Conservation (phyloP, 2,113 vertebrate species). For the Lathamus discolor region DNA sequence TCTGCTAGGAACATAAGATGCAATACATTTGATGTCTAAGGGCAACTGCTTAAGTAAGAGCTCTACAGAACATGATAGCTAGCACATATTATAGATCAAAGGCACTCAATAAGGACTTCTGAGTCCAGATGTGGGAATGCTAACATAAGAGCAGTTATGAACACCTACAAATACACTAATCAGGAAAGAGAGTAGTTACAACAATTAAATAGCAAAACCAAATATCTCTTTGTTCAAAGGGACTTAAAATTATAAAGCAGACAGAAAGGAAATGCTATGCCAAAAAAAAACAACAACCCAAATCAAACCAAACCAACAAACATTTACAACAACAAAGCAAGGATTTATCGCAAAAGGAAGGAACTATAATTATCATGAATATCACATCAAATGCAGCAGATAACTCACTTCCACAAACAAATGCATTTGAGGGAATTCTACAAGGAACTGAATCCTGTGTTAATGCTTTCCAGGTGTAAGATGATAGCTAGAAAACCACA, state of each 20-base stretch:
- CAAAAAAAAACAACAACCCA: background rate
- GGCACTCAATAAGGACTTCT: background rate
- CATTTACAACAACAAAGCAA: conserved; percentile 5
- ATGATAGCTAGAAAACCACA: conserved; percentile 27
- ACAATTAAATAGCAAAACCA: background rate
- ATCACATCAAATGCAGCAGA: background rate
- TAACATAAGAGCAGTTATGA: background rate
- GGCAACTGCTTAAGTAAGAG: background rate
- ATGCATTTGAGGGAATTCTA: conserved; percentile 18
- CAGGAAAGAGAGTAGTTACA: background rate
- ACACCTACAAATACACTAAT: background rate
- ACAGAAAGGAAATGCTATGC: background rate
- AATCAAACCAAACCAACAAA: background rate
- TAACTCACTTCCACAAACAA: conserved; percentile 28
- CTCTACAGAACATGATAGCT: background rate
- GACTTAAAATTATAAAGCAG: conserved; percentile 8
- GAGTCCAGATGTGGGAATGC: background rate
- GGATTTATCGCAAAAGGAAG: background rate
- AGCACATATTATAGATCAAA: background rate
- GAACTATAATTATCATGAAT: background rate
- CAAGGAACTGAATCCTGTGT: background rate
- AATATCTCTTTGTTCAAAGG: background rate
- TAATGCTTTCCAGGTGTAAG: conserved; percentile 55
- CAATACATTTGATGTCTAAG: background rate
- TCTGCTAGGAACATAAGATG: background rate